Percentiles rank a stretch among this genome's conserved stretches.
phyloP scores from a whole-genome alignment of 1,140 invertebrate genomes.

The Drosophila funebris region DNA sequence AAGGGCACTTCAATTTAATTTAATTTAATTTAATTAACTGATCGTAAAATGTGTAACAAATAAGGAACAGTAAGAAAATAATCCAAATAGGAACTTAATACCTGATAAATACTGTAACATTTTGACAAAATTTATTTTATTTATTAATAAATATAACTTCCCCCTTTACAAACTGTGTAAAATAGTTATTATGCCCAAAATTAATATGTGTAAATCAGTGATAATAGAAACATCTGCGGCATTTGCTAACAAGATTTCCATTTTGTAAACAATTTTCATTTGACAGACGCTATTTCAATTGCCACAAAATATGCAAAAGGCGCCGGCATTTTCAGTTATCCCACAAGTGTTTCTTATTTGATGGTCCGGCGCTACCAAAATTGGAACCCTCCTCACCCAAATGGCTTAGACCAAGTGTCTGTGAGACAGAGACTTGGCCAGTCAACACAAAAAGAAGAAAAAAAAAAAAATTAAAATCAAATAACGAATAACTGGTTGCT shows the following conservation, averaged over 20 bases:
- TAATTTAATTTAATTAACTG: too few species aligned
- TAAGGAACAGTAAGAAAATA: too few species aligned
- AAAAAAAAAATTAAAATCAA: constrained; percentile 2
- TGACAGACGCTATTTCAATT: constrained; percentile 72
- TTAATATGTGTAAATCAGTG: background rate
- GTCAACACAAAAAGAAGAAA: too few species aligned
- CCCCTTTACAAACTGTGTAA: background rate
- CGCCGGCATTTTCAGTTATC: constrained; percentile 46
- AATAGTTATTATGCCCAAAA: background rate
- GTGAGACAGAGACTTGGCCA: constrained; percentile 20
- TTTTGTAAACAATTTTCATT: constrained; percentile 67
- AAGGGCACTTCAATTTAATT: too few species aligned
- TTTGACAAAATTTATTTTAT: too few species aligned
- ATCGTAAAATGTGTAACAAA: too few species aligned
- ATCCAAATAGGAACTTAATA: too few species aligned
- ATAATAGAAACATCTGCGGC: constrained; percentile 51
- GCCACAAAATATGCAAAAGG: constrained; percentile 56
- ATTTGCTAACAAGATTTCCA: constrained; percentile 67
- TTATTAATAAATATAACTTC: too few species aligned
- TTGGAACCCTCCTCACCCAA: constrained; percentile 56
- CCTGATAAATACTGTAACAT: too few species aligned
- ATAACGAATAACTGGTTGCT: constrained; percentile 55
- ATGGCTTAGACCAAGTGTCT: constrained; percentile 8
- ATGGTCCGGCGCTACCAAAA: constrained; percentile 63
- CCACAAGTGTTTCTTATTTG: constrained; percentile 38